These are phyloP conservation scores for Lophotis ruficrista DNA, from an alignment of 2,113 vertebrate genomes.

Conservation along the genomic window DNA sequence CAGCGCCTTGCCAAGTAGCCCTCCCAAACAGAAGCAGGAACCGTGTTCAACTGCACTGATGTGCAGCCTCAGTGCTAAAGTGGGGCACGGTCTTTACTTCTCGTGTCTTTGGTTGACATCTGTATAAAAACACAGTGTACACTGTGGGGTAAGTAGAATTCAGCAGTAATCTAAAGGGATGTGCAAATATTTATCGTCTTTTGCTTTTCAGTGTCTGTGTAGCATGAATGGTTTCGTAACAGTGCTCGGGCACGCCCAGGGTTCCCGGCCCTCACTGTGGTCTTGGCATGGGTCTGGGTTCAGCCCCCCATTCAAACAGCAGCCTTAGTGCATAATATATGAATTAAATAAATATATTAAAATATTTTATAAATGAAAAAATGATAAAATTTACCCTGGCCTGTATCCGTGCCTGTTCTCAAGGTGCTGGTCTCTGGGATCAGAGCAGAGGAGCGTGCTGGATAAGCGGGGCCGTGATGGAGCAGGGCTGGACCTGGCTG, in stretches of 20 bases:
- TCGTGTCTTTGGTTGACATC: neutral
- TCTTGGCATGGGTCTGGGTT: neutral
- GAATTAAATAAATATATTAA: too few species aligned
- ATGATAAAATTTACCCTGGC: neutral
- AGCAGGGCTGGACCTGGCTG: neutral
- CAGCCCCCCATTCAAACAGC: neutral
- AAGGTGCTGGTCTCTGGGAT: neutral
- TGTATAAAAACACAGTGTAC: neutral
- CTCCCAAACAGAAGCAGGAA: neutral
- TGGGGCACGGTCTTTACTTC: neutral
- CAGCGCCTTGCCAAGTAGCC: neutral
- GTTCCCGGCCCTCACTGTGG: rapidly evolving
- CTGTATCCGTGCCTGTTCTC: neutral
- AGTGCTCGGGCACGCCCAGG: neutral
- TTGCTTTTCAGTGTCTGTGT: neutral
- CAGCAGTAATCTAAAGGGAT: neutral
- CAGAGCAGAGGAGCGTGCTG: neutral
- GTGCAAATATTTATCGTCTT: neutral
- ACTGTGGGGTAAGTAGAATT: neutral
- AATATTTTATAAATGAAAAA: neutral
- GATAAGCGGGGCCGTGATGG: neutral
- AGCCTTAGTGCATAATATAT: neutral
- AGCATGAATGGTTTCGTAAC: rapidly evolving
- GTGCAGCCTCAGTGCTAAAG: neutral
- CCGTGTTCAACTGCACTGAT: too few species aligned